These are phyloP conservation scores for Sternarchorhynchus goeldii DNA, from an alignment of 2,797 vertebrate genomes.

Conservation along the genomic window DNA sequence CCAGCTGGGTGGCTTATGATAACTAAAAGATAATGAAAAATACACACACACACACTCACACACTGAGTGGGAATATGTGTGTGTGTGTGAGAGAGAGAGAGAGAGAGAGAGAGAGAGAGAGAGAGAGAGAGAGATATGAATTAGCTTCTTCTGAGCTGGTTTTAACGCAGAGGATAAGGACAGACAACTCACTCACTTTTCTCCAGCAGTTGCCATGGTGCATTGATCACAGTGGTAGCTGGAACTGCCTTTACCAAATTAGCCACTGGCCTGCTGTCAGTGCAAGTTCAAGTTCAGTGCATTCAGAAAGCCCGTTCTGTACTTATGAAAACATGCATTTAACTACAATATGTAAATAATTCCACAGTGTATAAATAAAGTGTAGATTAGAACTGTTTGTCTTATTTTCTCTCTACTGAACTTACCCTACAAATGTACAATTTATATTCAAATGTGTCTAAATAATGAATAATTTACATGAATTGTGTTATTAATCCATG, in stretches of 20 bases:
- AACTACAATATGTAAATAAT: conserved; percentile 6
- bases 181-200: conserved; percentile 61
- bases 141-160: conserved; percentile 58
- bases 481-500: no score
- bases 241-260: conserved; percentile 47
- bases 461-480: no score
- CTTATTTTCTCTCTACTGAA: conserved; percentile 1
- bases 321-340: background rate
- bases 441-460: no score
- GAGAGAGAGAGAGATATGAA: conserved; percentile 45
- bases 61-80: conserved; percentile 35
- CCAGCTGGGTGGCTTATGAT: conserved; percentile 71
- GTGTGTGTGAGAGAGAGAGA: conserved; percentile 32
- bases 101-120: conserved; percentile 35
- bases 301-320: conserved; percentile 27
- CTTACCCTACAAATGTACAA: background rate
- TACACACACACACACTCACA: conserved; percentile 60
- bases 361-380: background rate
- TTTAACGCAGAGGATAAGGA: conserved; percentile 59
- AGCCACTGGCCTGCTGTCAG: conserved; percentile 38
- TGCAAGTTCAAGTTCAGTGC: conserved; percentile 34
- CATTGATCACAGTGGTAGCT: conserved; percentile 38
- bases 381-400: background rate
- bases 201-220: conserved; percentile 43
- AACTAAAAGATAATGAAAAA: conserved; percentile 75